Conservation (phyloP, 2,888 invertebrate genomes). For the Dendrolimus houi region DNA sequence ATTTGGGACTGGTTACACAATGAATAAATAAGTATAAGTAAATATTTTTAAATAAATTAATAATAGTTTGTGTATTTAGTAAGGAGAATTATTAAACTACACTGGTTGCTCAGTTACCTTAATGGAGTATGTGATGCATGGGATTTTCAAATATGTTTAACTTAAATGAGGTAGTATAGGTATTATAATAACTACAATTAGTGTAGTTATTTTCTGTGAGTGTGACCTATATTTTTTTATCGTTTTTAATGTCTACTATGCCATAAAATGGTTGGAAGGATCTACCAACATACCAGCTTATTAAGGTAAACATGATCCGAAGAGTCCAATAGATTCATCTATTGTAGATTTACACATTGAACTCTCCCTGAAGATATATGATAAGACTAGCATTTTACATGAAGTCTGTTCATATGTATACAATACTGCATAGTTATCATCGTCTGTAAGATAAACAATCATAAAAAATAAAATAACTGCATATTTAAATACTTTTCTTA, state of each 20-base stretch:
- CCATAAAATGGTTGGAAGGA: conserved; percentile 76
- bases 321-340: conserved; percentile 48
- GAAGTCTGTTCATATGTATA: too few relatives aligned
- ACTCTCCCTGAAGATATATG: too few relatives aligned
- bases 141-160: conserved; percentile 11
- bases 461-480: too few relatives aligned
- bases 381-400: too few relatives aligned
- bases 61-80: too few relatives aligned
- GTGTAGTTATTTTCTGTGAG: conserved; percentile 51
- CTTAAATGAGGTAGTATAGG: conserved; percentile 9
- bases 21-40: too few relatives aligned
- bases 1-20: too few relatives aligned
- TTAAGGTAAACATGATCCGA: conserved; percentile 75
- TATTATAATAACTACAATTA: conserved; percentile 11
- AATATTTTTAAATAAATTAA: too few relatives aligned
- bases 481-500: too few relatives aligned
- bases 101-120: conserved; percentile 14
- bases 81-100: too few relatives aligned
- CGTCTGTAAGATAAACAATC: too few relatives aligned
- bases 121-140: conserved; percentile 18
- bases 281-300: conserved; percentile 80
- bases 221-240: conserved; percentile 74
- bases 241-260: conserved; percentile 72
- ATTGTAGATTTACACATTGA: conserved; percentile 68
- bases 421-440: too few relatives aligned